Base-by-base conservation (phyloP, 1,140 invertebrate genomes). In the Drosophila pandora region DNA sequence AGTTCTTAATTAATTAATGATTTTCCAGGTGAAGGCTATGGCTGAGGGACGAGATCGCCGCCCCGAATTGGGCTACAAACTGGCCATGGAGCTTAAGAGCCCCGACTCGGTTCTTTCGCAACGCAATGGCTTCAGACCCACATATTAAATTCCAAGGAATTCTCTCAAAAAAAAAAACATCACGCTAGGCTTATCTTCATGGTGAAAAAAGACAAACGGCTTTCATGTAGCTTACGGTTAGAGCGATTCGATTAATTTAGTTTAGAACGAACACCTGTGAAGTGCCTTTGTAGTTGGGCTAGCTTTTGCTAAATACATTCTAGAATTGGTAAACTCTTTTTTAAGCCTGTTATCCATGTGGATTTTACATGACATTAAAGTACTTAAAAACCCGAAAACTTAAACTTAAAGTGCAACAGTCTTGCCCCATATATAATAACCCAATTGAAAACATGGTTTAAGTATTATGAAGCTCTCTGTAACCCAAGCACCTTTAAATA, bases 41-140 rank as follows among this genome's bases (percentile, higher is more conserved):
- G 96, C 97, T 9, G 95, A 96, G 87, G 97, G 96, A 0, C 93
- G 95, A 52, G 97, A 98, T 91, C 93, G 97, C 2, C 93, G 96
- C 72, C 96, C 96, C 1, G 96, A 97, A 83, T 92, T 98, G 1
- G 97, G 96, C 4, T 97, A 97, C 88, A 97, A 97, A 89, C 92
- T 97, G 8, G 96, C 97, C 12, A 93, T 97, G 92, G 96, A 97
- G 90, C 94, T 97, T 0, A 96, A 96, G 90, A 93, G 93, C 65
- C 93, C 93, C 13, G 88, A 92, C 23, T 91, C 91, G 9, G 91
- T 90, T 9, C 63, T 92, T 4, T 91, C 91, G 47, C 91, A 91
- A 39, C 85, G 91, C 58, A 91, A 91, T 52, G 82, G 76, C n/a
- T 80, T 83, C 45, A 70, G 90, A 23, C 84, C 87, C 17, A 68